Base-by-base conservation (phyloP, 2,797 vertebrate species). In the Alosa sapidissima region DNA sequence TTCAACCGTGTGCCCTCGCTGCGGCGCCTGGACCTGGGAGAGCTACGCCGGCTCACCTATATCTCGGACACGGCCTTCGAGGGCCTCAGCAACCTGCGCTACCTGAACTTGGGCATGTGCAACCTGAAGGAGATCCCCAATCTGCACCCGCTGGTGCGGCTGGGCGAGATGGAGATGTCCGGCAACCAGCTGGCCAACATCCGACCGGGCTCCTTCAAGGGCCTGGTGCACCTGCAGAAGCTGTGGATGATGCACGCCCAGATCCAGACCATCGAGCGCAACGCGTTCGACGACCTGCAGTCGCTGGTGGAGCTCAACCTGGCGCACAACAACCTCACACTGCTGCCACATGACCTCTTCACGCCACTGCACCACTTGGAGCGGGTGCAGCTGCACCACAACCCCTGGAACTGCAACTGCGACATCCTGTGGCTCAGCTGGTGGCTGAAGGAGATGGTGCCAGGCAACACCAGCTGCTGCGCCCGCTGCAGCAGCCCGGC, bases 161-260 rank as follows among this genome's bases (percentile, higher is more conserved):
- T 99, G 90, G 98, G 99, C 89, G 98, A 99, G 93, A 92, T 99
- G 90, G 98, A 99, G 93, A 99, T 99, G 96, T 99, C 98, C 84
- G 98, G 98, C 90, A 99, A 99, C 91, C 98, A 99, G 91, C 93
- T 99, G 83, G 95, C 98, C 81, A 93, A 98, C 87, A 97, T 99
- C 88, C 95, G 96, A 81, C 98, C 98, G 1, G 98, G 98, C 81
- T 99, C 98, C 78, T 99, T 99, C 91, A 99, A 99, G 95, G 98
- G 98, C 45, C 96, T 99, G 90, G 96, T 99, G 92, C 97, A 99
- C 92, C 96, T 99, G 92, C 98, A 99, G 92, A 99, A 99, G 95
- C 92, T 99, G 88, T 99, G 98, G 98, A 99, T 99, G 97, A 99
- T 99, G 95, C 98, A 99, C 91, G 98, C 98, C 86, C 98, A 99